Evolutionary conservation across 2,797 vertebrate genomes (phyloP).

Genomic region (Pipistrellus kuhlii): DNA sequence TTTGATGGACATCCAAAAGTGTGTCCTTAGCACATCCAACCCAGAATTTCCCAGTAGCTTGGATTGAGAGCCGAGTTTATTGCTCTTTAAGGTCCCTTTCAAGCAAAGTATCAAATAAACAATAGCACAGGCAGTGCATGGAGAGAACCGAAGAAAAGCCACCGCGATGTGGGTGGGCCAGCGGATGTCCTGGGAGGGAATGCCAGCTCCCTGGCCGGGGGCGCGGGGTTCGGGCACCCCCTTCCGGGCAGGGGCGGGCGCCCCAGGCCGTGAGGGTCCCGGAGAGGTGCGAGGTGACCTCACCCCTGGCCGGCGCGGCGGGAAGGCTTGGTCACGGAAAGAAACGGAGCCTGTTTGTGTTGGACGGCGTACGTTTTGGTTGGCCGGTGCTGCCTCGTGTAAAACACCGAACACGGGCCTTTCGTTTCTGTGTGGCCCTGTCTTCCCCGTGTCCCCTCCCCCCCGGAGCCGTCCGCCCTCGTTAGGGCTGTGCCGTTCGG

Average conservation of each 20-base stretch:
- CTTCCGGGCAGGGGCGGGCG: rapidly evolving
- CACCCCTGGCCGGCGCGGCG: neutral
- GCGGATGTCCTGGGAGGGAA: rapidly evolving
- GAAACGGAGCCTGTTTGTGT: slow-evolving; percentile 65
- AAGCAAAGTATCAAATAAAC: neutral
- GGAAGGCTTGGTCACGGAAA: slow-evolving; percentile 63
- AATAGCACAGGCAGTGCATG: rapidly evolving
- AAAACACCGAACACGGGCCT: slow-evolving; percentile 84
- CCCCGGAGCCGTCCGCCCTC: slow-evolving; percentile 73
- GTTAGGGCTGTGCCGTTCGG: slow-evolving; percentile 75
- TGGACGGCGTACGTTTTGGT: slow-evolving; percentile 74
- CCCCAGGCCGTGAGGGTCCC: rapidly evolving
- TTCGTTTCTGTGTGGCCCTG: slow-evolving; percentile 62
- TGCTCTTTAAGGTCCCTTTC: neutral
- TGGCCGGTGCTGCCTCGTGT: slow-evolving; percentile 76
- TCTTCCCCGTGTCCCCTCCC: slow-evolving; percentile 72
- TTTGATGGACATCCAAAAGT: neutral
- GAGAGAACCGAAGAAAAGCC: neutral
- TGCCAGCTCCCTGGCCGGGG: rapidly evolving
- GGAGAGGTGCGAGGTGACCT: neutral
- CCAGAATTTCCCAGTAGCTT: neutral
- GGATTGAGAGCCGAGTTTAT: neutral
- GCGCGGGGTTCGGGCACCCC: no score
- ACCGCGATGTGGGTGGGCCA: neutral
- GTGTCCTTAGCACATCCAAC: neutral